Percentiles rank a stretch among this genome's conserved stretches.
phyloP scores from a whole-genome alignment of 2,113 vertebrate genomes.

The Pipra filicauda region DNA sequence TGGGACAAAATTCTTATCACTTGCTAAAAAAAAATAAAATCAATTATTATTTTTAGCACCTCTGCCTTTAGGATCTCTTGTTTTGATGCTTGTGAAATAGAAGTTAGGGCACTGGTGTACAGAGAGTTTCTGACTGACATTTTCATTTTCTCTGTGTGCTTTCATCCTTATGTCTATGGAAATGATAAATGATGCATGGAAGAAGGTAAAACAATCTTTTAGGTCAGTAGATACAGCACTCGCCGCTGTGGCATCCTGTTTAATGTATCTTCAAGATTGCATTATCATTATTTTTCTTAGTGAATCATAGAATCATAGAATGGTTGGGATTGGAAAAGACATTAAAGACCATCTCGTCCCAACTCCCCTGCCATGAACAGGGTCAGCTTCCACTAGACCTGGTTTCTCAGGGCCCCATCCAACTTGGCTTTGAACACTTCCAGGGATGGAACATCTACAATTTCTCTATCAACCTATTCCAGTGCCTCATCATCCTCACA shows the following conservation, averaged over 20 bases:
- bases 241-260: neutral
- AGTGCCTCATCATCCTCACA: neutral
- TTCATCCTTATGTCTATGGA: neutral
- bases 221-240: neutral
- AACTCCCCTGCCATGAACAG: neutral
- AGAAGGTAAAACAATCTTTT: neutral
- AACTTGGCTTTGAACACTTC: neutral
- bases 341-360: neutral
- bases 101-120: neutral
- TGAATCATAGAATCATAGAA: neutral
- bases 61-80: neutral
- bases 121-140: neutral
- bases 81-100: neutral
- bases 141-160: neutral
- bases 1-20: neutral
- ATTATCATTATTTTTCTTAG: neutral
- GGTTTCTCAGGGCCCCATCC: neutral
- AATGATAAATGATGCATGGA: neutral
- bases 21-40: neutral
- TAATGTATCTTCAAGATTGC: neutral
- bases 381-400: neutral
- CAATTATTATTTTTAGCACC: neutral
- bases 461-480: neutral
- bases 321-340: neutral
- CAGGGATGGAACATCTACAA: neutral